These are phyloP conservation scores for Elephantulus edwardii DNA, from an alignment of 2,113 vertebrate species.

Conservation along the genomic window DNA sequence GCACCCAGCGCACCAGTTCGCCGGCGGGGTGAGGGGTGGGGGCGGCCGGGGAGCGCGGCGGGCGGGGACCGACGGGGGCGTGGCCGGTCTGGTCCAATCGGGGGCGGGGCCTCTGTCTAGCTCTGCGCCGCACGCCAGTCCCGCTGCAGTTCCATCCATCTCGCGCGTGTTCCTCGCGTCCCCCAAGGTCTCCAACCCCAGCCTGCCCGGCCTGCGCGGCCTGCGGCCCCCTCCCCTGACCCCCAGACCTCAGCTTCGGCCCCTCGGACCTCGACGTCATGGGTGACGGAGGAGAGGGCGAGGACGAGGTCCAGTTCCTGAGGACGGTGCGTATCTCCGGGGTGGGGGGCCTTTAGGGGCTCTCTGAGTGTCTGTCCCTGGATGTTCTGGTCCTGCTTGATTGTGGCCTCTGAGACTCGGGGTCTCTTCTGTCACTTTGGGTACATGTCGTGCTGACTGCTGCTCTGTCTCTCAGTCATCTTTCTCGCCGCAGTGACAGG, in stretches of 20 bases:
- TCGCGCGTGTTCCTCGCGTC: conserved; percentile 44
- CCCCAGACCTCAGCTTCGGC: background rate
- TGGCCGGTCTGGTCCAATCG: conserved; percentile 60
- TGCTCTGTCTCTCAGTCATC: background rate
- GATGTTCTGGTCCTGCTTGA: background rate
- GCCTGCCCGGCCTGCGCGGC: conserved; percentile 47
- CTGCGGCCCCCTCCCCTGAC: background rate
- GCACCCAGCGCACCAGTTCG: rapidly evolving
- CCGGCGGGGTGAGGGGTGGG: background rate
- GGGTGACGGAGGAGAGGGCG: conserved; percentile 94
- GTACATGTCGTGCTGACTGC: background rate
- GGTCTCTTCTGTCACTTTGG: conserved; percentile 12
- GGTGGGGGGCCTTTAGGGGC: background rate
- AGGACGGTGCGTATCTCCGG: conserved; percentile 89
- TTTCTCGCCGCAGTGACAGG: background rate
- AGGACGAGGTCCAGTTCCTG: conserved; percentile 95
- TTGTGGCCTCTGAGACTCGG: background rate
- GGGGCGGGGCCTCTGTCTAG: background rate
- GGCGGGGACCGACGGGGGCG: too few species aligned
- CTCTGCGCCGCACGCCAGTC: conserved; percentile 32
- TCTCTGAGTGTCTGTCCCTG: background rate
- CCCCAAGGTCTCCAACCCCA: conserved; percentile 56
- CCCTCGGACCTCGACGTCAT: conserved; percentile 81
- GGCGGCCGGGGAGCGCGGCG: too few species aligned
- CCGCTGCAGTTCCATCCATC: conserved; percentile 69